Evolutionary conservation across 2,888 invertebrate genomes (phyloP), one percentile per base, ranked within the genome.

Genomic region (Oscheius sp.): DNA sequence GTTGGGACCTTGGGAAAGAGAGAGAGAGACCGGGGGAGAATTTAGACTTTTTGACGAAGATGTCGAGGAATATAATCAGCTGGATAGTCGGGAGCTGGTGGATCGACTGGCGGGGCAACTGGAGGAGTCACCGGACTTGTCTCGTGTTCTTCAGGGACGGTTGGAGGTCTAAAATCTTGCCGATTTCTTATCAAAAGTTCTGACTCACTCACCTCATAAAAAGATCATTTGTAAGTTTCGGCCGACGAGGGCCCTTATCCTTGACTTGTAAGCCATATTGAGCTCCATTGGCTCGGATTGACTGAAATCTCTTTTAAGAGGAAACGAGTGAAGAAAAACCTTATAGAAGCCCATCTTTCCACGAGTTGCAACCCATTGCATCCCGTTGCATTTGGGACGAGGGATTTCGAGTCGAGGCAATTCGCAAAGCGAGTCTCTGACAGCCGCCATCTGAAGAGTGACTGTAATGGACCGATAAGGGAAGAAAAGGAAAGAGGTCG

Each of bases 341-440:
- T 81, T 73, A 68, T 86, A 86, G 72, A 83, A 86, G 6, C 86
- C 86, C 63, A 79, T 76, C 50, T 82, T 70, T 45, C 86, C 86
- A 10, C 82, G 74, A 15, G 85, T 86, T 12, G 79, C 81, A 15
- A 86, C 83, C 65, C 82, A 86, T 63, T 84, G 77, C 81, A 86
- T 81, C 33, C 84, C 84, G 34, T 75, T 72, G 63, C 81, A 84
- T 37, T 82, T 79, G 29, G 86, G 86, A 17, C 86, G 75, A 33
- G 86, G 86, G 57, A 86, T 86, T 57, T 81, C 79, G 23, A 82
- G 52, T 52, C 78, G 71, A 58, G 71, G 72, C 48, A 81, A 66
- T 17, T 78, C 77, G 66, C 74, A 74, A 55, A 81, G 66, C 69
- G 73, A 70, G 68, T 81, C 81, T 29, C 80, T 80, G 31, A 73